Percentiles rank a stretch among this genome's conserved stretches.
These are phyloP conservation scores for Philonicus albiceps DNA, from an alignment of 2,888 invertebrate genomes.

Conservation along the genomic window DNA sequence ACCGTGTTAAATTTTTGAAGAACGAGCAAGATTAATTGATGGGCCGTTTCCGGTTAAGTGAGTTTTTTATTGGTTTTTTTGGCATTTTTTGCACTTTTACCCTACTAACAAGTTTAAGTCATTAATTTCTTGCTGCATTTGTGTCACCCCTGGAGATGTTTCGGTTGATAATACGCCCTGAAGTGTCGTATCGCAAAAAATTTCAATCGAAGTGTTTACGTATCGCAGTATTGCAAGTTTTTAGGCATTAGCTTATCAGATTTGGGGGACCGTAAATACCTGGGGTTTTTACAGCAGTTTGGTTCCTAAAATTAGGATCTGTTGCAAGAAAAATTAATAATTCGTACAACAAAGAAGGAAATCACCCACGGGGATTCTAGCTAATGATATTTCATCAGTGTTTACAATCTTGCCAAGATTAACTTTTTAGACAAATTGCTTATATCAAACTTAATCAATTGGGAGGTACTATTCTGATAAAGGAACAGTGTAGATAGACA, in stretches of 20 bases:
- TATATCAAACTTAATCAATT: background rate
- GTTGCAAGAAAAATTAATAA: background rate
- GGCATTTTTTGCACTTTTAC: slow-evolving; percentile 14
- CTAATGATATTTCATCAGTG: background rate
- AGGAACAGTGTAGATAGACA: too few species aligned
- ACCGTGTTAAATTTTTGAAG: slow-evolving; percentile 45
- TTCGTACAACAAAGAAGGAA: background rate
- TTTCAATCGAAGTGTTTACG: background rate
- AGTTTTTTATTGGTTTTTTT: slow-evolving; percentile 44
- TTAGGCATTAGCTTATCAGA: background rate
- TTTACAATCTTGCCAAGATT: background rate
- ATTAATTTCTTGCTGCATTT: slow-evolving; percentile 11
- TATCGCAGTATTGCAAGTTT: background rate
- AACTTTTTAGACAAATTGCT: background rate
- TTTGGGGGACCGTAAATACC: background rate
- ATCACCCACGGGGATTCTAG: background rate
- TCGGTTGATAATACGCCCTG: background rate
- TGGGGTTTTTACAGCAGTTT: background rate
- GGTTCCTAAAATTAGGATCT: background rate
- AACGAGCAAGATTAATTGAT: slow-evolving; percentile 45
- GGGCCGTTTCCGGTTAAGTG: slow-evolving; percentile 46
- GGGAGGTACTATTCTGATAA: too few species aligned
- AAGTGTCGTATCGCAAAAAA: background rate
- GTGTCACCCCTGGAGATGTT: background rate
- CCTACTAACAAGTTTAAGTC: slow-evolving; percentile 29